phyloP scores from a whole-genome alignment of 1,140 invertebrate genomes.

The Drosophila murphyi region DNA sequence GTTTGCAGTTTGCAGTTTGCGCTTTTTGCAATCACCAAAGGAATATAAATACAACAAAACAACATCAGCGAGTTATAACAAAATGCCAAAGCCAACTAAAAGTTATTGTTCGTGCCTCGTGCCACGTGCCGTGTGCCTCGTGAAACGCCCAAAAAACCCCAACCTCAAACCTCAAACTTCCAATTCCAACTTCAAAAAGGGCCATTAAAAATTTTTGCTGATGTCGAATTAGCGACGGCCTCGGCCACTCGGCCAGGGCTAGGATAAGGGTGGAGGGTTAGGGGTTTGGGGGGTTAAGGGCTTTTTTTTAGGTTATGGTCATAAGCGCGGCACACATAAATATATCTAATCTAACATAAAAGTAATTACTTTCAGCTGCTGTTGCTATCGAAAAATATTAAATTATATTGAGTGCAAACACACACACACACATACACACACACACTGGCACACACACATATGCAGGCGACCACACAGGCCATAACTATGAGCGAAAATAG shows the following conservation, averaged over 20 bases:
- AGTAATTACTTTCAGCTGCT: slow-evolving; percentile 82
- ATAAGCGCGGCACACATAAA: slow-evolving; percentile 64
- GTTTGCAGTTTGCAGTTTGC: slow-evolving; percentile 64
- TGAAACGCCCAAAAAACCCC: not conserved
- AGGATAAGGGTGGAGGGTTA: not conserved
- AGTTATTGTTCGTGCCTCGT: slow-evolving; percentile 25
- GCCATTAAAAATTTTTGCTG: slow-evolving; percentile 75
- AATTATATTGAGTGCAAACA: slow-evolving; percentile 79
- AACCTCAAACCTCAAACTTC: not conserved
- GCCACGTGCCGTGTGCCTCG: slow-evolving; percentile 6
- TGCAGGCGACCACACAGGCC: slow-evolving; percentile 40
- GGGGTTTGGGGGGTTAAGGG: too few species aligned
- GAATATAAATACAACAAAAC: slow-evolving; percentile 32
- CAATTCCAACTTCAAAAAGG: slow-evolving; percentile 1
- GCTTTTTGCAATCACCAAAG: slow-evolving; percentile 61
- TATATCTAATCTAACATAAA: slow-evolving; percentile 82
- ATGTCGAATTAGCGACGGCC: slow-evolving; percentile 67
- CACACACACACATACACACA: slow-evolving; percentile 12
- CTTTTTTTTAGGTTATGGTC: slow-evolving; percentile 24
- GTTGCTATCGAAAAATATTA: slow-evolving; percentile 82
- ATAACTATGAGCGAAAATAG: slow-evolving; percentile 56
- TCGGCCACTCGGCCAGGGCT: not conserved
- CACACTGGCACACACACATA: not conserved
- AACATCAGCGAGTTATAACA: not conserved
- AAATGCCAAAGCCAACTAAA: slow-evolving; percentile 40